phyloP scores from a whole-genome alignment of 2,113 vertebrate species.

The Vidua macroura region DNA sequence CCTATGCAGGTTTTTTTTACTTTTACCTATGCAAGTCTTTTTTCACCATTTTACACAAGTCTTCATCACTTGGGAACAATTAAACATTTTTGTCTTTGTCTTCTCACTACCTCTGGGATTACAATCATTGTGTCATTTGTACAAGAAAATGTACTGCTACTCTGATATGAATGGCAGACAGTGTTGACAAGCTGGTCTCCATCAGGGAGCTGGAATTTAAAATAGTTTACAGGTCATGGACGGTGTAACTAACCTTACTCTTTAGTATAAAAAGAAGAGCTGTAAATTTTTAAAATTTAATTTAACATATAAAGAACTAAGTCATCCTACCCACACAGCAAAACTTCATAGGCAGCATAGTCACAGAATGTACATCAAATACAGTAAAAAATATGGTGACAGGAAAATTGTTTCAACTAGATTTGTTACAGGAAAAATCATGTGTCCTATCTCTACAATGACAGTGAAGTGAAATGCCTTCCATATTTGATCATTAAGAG shows the following conservation, averaged over 20 bases:
- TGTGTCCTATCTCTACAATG: neutral
- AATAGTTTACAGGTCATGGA: neutral
- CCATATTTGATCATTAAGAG: neutral
- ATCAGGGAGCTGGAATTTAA: neutral
- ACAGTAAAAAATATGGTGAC: conserved; percentile 12
- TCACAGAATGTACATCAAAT: conserved; percentile 34
- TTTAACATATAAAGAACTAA: conserved; percentile 17
- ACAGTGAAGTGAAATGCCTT: neutral
- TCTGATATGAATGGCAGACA: neutral
- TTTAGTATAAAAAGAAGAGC: neutral
- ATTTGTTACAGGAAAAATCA: neutral
- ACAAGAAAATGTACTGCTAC: conserved; percentile 1
- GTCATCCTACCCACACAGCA: neutral
- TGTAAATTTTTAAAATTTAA: neutral
- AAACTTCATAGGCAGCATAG: conserved; percentile 15
- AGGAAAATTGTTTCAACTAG: neutral
- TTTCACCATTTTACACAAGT: neutral
- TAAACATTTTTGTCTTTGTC: neutral
- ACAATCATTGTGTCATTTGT: conserved; percentile 55
- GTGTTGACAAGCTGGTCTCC: neutral
- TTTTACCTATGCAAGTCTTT: neutral
- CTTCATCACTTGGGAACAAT: neutral
- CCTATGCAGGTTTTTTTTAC: neutral
- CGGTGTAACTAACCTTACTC: neutral
- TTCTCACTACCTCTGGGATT: conserved; percentile 25